phyloP scores from a whole-genome alignment of 1,140 invertebrate genomes.

The Pseudachorutes palmiensis region DNA sequence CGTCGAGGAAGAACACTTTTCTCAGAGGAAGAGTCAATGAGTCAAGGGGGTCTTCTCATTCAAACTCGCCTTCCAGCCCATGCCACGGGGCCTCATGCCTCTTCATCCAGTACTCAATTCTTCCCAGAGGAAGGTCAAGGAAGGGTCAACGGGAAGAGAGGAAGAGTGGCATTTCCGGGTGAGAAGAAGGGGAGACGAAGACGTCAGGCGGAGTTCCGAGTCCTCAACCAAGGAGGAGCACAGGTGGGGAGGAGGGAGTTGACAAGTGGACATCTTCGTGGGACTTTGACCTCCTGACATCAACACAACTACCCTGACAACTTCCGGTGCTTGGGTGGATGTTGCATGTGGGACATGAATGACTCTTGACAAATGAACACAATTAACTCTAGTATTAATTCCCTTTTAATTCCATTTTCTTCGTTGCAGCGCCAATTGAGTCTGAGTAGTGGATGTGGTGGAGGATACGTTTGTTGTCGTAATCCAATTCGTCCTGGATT shows the following conservation, averaged over 20 bases:
- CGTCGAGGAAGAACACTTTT: conserved; percentile 7
- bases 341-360: no score
- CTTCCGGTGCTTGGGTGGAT: no score
- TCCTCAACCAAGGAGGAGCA: conserved; percentile 1
- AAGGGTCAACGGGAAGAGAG: no score
- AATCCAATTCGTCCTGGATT: conserved; percentile 15
- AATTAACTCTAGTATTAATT: not conserved
- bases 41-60: no score
- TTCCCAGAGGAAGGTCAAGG: conserved; percentile 16
- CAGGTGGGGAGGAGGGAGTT: no score
- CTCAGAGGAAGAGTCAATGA: not conserved
- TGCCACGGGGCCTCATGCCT: conserved; percentile 7
- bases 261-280: no score
- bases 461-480: conserved; percentile 36
- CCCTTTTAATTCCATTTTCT: not conserved
- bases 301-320: not conserved
- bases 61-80: conserved; percentile 24
- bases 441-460: conserved; percentile 24
- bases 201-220: not conserved
- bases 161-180: conserved; percentile 25
- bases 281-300: not conserved
- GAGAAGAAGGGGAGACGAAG: conserved; percentile 13
- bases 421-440: conserved; percentile 33
- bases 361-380: not conserved
- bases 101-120: conserved; percentile 8